Conservation (phyloP, 2,888 invertebrate species). For the Drosophila leonis region DNA sequence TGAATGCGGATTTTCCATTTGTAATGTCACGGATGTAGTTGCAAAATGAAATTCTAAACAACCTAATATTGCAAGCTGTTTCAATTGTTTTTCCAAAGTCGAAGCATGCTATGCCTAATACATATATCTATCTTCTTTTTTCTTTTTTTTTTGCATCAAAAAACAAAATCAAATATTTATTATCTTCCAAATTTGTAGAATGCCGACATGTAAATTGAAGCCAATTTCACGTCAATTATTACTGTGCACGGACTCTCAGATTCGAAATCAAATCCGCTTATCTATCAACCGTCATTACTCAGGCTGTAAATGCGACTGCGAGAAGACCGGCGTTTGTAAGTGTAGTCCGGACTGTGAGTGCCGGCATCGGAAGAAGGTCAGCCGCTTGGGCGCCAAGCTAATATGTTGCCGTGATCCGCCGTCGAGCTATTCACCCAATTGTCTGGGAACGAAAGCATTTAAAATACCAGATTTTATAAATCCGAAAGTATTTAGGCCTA, state of each 20-base stretch:
- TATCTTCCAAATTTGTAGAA: not conserved
- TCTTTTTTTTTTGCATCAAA: not conserved
- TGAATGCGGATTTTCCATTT: too few relatives aligned
- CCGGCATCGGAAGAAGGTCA: slow-evolving; percentile 6
- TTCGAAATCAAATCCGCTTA: not conserved
- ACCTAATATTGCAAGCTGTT: not conserved
- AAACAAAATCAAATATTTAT: not conserved
- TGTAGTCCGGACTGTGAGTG: slow-evolving; percentile 25
- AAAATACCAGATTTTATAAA: slow-evolving; percentile 35
- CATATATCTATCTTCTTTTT: too few relatives aligned
- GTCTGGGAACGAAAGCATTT: slow-evolving; percentile 26
- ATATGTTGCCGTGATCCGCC: slow-evolving; percentile 28
- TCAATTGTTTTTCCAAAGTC: not conserved
- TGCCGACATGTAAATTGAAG: not conserved
- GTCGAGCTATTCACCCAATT: slow-evolving; percentile 3
- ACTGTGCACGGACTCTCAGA: not conserved
- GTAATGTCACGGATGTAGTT: too few relatives aligned
- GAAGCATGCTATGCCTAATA: not conserved
- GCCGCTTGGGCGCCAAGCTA: slow-evolving; percentile 16
- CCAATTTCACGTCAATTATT: not conserved
- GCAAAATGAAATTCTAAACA: too few relatives aligned
- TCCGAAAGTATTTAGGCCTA: slow-evolving; percentile 15
- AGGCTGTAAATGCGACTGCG: slow-evolving; percentile 11
- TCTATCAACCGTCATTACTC: not conserved
- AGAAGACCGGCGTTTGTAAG: slow-evolving; percentile 8